Conservation (phyloP, 2,113 vertebrate genomes). For the Sinocyclocheilus anophthalmus region DNA sequence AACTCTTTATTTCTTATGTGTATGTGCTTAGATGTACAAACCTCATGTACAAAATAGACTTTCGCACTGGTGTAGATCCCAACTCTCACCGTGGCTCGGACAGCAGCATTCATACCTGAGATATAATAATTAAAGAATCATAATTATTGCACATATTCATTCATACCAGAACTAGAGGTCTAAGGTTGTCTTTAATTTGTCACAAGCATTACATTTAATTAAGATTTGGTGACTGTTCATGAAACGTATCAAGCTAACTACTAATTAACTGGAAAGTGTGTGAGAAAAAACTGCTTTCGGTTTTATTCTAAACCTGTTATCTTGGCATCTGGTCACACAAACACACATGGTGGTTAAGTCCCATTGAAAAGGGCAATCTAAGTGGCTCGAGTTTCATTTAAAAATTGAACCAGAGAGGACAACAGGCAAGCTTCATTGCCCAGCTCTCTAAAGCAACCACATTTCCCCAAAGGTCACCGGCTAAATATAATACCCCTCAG, state of each 20-base stretch:
- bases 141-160: neutral
- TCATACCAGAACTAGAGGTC: neutral
- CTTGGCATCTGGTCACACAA: conserved; percentile 15
- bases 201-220: neutral
- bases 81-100: conserved; percentile 90
- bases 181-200: neutral
- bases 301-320: conserved; percentile 16
- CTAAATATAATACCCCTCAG: conserved; percentile 52
- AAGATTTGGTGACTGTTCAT: neutral
- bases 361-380: conserved; percentile 40
- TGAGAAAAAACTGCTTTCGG: neutral
- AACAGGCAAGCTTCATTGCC: conserved; percentile 34
- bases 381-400: conserved; percentile 35
- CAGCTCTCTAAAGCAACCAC: conserved; percentile 44
- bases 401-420: conserved; percentile 24
- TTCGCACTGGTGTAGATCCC: conserved; percentile 92
- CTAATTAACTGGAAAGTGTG: neutral
- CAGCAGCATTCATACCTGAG: conserved; percentile 92
- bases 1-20: neutral
- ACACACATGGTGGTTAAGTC: conserved; percentile 17
- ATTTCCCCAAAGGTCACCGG: conserved; percentile 48
- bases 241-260: neutral
- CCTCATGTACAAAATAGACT: conserved; percentile 94
- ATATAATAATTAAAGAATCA: conserved; percentile 23
- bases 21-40: conserved; percentile 54